These are phyloP conservation scores for Malurus alboscapulatus DNA, from an alignment of 2,113 vertebrate genomes.

Conservation along the genomic window DNA sequence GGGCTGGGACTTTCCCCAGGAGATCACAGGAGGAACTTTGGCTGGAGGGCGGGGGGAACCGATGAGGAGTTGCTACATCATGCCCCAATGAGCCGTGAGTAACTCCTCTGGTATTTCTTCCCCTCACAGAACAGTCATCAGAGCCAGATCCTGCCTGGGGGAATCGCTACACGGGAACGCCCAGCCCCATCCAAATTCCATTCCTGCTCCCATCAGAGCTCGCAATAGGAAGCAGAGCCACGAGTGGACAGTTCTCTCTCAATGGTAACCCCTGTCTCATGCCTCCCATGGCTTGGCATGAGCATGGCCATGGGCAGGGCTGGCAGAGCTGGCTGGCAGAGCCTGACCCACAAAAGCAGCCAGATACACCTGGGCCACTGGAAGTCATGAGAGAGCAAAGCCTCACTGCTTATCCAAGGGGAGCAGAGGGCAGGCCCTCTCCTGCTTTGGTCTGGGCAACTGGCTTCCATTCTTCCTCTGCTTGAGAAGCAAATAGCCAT, in stretches of 20 bases:
- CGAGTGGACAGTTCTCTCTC: background rate
- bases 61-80: conserved; percentile 66
- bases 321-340: background rate
- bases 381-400: background rate
- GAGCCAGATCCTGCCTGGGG: conserved; percentile 60
- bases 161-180: conserved; percentile 34
- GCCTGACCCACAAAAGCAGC: background rate
- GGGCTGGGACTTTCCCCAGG: conserved; percentile 56
- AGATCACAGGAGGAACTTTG: conserved; percentile 64
- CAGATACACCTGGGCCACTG: background rate
- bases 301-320: background rate
- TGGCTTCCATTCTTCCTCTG: background rate
- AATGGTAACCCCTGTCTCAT: background rate
- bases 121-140: conserved; percentile 49
- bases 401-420: background rate
- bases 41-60: conserved; percentile 55
- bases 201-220: conserved; percentile 25
- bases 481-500: background rate
- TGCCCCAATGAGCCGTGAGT: conserved; percentile 59
- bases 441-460: background rate
- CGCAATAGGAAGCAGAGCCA: background rate
- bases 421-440: background rate
- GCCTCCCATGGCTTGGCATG: background rate
- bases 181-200: conserved; percentile 58
- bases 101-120: conserved; percentile 70